Evolutionary conservation across 2,797 vertebrate genomes (phyloP), one percentile per base, ranked within the genome.

Genomic region (Phataginus tricuspis): DNA sequence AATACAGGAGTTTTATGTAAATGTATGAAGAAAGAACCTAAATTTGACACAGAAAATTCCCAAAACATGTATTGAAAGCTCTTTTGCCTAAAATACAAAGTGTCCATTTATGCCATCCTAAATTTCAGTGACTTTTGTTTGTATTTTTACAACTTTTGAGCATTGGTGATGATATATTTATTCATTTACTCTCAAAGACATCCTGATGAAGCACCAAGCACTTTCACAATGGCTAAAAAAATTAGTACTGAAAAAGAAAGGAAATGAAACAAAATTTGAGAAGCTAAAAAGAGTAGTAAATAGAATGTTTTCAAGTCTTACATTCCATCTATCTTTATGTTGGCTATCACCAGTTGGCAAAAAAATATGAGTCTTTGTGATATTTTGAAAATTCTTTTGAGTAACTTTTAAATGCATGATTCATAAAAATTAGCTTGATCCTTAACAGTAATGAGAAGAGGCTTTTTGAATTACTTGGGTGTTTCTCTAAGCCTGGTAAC

Each of bases 231-330:
- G 94, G 55, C 94, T 95, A 94, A 85, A 90, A 97, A 95, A 83
- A 69, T 13, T 66, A 77, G 13, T 93, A 14, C 82, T 95, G 64
- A 95, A 97, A 96, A 88, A 88, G 12, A 92, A 97, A 90, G 95
- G 39, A 96, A 97, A 96, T 42, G 83, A 86, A 97, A 98, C 94
- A 5, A 97, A 97, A 95, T 75, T 29, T 37, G 94, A 94, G 55
- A 97, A 64, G 59, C 61, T 90, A 94, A 97, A 97, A 96, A 90
- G 51, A 95, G 25, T 87, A 57, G 53, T 86, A 72, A 94, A 86
- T 86, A 94, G 90, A 85, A 69, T 91, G 90, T 90, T 78, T 94
- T 21, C 45, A 96, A 91, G 49, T 95, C 25, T 94, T 96, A 87
- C 6, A 74, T 66, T 75, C 15, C 63, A 97, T 66, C 15, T 86